phyloP scores from a whole-genome alignment of 2,113 vertebrate genomes.

The Trachemys scripta region DNA sequence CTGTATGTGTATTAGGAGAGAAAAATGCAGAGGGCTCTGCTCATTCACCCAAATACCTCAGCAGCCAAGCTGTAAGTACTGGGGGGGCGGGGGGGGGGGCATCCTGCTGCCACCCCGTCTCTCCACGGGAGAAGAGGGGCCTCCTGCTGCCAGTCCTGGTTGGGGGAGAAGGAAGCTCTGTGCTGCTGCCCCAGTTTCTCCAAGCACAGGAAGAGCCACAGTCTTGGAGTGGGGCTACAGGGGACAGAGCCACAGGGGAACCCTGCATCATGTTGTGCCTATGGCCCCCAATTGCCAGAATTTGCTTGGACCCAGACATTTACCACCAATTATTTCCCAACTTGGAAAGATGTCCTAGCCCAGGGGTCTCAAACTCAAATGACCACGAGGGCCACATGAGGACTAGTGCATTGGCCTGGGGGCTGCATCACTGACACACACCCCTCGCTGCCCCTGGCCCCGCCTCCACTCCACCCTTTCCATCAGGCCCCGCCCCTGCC shows the following conservation, averaged over 20 bases:
- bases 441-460: too few species aligned
- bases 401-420: too few species aligned
- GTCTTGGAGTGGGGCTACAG: not conserved
- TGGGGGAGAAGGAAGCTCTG: not conserved
- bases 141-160: too few species aligned
- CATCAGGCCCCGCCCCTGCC: too few species aligned
- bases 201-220: not conserved
- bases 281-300: not conserved
- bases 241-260: not conserved
- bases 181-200: not conserved
- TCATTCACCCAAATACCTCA: not conserved
- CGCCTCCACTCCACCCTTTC: too few species aligned
- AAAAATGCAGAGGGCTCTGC: not conserved
- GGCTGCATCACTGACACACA: too few species aligned
- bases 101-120: not conserved
- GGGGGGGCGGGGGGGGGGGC: too few species aligned
- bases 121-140: not conserved
- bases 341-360: not conserved
- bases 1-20: not conserved
- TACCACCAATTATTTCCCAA: not conserved
- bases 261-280: too few species aligned
- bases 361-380: too few species aligned
- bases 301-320: not conserved
- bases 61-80: not conserved
- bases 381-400: too few species aligned